Evolutionary conservation across 2,113 vertebrate genomes (phyloP).

Genomic region (Oryzias celebensis): DNA sequence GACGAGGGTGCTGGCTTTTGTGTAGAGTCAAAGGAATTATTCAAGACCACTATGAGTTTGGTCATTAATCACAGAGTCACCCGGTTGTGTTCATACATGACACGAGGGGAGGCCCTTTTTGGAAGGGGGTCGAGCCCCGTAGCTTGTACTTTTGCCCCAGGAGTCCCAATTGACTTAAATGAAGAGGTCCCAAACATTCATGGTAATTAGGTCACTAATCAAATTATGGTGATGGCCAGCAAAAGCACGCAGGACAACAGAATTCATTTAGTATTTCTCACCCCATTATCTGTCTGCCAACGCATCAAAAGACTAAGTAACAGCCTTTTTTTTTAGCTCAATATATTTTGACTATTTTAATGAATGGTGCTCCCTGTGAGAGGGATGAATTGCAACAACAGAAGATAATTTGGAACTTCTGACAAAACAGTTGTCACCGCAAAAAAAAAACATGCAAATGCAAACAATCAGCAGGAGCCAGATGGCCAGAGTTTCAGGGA

Average conservation of each 20-base stretch:
- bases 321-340: constrained; percentile 36
- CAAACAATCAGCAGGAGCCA: constrained; percentile 66
- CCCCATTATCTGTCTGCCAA: constrained; percentile 60
- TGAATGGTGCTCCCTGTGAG: constrained; percentile 54
- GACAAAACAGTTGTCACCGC: constrained; percentile 61
- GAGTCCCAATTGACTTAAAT: constrained; percentile 65
- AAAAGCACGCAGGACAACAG: constrained; percentile 65
- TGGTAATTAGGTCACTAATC: constrained; percentile 78
- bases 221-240: constrained; percentile 75
- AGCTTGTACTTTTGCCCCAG: constrained; percentile 59
- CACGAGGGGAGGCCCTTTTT: constrained; percentile 57
- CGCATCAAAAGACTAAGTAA: constrained; percentile 67
- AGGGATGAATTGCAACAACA: constrained; percentile 61
- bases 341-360: constrained; percentile 52
- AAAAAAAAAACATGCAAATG: constrained; percentile 65
- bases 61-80: constrained; percentile 77
- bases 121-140: constrained; percentile 52
- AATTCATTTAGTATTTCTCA: constrained; percentile 70
- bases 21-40: constrained; percentile 66
- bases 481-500: constrained; percentile 73
- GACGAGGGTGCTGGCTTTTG: constrained; percentile 71
- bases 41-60: constrained; percentile 68
- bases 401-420: constrained; percentile 67
- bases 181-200: constrained; percentile 69
- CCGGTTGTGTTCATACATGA: constrained; percentile 69